Evolutionary conservation across 2,888 invertebrate species (phyloP), one percentile per base, ranked within the genome.

Genomic region (Strigamia transsilvanica): DNA sequence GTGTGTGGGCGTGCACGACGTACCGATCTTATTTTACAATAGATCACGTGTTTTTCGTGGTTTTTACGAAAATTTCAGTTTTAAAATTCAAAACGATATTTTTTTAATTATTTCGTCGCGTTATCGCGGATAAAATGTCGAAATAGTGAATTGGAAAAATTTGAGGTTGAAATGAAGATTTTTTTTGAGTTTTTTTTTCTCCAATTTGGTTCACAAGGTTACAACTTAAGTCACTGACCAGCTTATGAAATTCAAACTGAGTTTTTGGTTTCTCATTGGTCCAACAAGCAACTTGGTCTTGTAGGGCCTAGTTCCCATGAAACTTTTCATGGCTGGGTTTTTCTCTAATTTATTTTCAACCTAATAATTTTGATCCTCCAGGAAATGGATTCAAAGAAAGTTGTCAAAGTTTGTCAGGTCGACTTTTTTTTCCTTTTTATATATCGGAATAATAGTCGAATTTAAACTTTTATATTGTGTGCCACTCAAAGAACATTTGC

Each of bases 211-310:
- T 66, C 21, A 66, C 61, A 18, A 66, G 21, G 21, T 66, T 66
- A 21, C 61, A 66, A 46, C 23, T 56, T 66, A 12, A 66, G 61
- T 66, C 61, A 21, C 5, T 66, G 61, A 66, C 61, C 61, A 66
- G 18, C 13, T 66, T 66, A 66, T 18, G 61, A 6, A 66, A 66
- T 66, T 66, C 61, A 23, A 15, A 23, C n/a, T n/a, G 18, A 66
- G 61, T 23, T 66, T 27, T 66, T 66, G 61, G 12, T 18, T 66
- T 23, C 23, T 66, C 21, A 21, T 66, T 66, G 21, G 18, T 66
- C 51, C 51, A 13, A 18, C 51, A 18, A 18, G 51, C 51, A 51
- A 18, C 7, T 51, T 51, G 51, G 51, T 51, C 51, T 13, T 51
- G 51, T 18, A 51, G 15, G 51, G 51, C 51, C 51, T 51, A 51